These are phyloP conservation scores for Spinibarbus caldwelli DNA, from an alignment of 2,797 vertebrate species.

Conservation along the genomic window DNA sequence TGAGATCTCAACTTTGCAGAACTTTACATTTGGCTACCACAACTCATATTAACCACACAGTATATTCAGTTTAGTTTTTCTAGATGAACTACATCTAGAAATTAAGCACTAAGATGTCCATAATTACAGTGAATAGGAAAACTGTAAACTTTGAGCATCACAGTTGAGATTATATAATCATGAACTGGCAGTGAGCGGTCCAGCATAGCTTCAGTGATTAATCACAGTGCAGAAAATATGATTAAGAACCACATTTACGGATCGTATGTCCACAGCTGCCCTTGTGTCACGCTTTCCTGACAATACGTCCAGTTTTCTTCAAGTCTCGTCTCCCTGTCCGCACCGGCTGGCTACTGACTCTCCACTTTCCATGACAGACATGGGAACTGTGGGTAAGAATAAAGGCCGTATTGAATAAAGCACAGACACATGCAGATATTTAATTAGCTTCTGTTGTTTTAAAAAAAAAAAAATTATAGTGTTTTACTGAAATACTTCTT, in stretches of 20 bases:
- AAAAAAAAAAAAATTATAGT: too few species aligned
- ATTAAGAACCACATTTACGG: background rate
- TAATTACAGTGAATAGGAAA: background rate
- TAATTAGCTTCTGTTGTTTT: background rate
- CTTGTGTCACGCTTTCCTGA: slow-evolving; percentile 83
- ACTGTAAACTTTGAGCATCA: background rate
- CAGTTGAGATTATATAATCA: background rate
- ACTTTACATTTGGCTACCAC: background rate
- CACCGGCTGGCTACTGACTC: slow-evolving; percentile 68
- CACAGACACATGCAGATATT: background rate
- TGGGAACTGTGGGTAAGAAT: slow-evolving; percentile 60
- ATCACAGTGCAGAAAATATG: slow-evolving; percentile 24
- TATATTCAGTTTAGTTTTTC: background rate
- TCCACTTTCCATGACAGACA: slow-evolving; percentile 69
- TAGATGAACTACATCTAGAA: background rate
- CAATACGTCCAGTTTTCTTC: slow-evolving; percentile 83
- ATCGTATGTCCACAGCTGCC: too few species aligned
- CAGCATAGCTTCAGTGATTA: slow-evolving; percentile 24
- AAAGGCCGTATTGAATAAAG: background rate
- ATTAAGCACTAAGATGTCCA: background rate
- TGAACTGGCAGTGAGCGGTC: slow-evolving; percentile 28
- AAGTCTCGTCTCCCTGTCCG: slow-evolving; percentile 74
- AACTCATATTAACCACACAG: slow-evolving; percentile 15
- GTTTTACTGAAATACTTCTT: background rate
- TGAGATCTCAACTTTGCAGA: background rate